A percentile compares a stretch with the other conserved stretches of the same genome.
These are phyloP conservation scores for Siniperca undulata DNA, from an alignment of 2,797 vertebrate species.

Conservation along the genomic window DNA sequence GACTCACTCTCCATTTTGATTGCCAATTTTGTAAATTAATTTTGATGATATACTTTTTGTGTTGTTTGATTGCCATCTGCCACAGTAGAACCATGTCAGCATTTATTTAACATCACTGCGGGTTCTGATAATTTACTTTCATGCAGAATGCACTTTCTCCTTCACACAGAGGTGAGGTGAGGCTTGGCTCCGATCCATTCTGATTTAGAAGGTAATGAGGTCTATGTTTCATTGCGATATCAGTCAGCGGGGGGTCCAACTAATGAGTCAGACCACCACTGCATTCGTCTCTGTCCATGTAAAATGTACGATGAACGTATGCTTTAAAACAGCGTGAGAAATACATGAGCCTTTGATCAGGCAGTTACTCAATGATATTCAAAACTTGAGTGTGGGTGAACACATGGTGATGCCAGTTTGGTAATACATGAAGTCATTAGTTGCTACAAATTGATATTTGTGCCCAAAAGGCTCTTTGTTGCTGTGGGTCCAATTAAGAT, in stretches of 20 bases:
- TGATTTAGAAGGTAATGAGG: constrained; percentile 72
- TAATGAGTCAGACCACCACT: constrained; percentile 72
- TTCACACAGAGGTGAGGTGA: constrained; percentile 52
- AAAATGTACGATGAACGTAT: constrained; percentile 52
- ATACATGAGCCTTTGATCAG: constrained; percentile 63
- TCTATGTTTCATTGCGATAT: constrained; percentile 69
- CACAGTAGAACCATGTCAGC: constrained; percentile 45
- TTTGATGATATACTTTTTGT: constrained; percentile 41
- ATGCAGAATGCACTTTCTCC: constrained; percentile 42
- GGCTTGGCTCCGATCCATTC: constrained; percentile 62
- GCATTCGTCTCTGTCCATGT: constrained; percentile 55
- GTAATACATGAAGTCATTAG: constrained; percentile 68
- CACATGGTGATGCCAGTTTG: constrained; percentile 44
- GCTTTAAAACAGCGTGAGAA: constrained; percentile 63
- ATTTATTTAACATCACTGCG: constrained; percentile 29
- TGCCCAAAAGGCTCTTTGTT: constrained; percentile 54
- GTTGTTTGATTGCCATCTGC: constrained; percentile 63
- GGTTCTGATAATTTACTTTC: constrained; percentile 45
- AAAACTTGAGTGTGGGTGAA: constrained; percentile 24
- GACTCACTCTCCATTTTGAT: constrained; percentile 35
- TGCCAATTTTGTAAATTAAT: constrained; percentile 54
- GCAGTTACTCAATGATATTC: constrained; percentile 45
- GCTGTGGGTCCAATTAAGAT: constrained; percentile 63
- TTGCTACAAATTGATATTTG: constrained; percentile 56
- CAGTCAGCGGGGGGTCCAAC: constrained; percentile 56